These are phyloP conservation scores for Bos taurus DNA, from an alignment of 2,113 vertebrate genomes.

Conservation along the genomic window ARS-UCD2.0 NC_037328.1:149833501-149834000, in stretches of 20 bases:
- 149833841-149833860: not conserved
- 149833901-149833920: not conserved
- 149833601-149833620: not conserved
- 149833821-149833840: not conserved
- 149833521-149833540: not conserved
- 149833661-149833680: not conserved
- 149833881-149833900: not conserved
- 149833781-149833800: not conserved
- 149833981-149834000: not conserved
- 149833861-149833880: not conserved
- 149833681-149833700: not conserved
- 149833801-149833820: accelerated
- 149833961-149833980: not conserved
- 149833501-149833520: not conserved
- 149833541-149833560: not conserved
- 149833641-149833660: not conserved
- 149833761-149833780: not conserved
- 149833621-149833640: not conserved
- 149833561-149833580: not conserved
- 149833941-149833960: not conserved
- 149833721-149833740: not conserved
- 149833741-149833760: not conserved
- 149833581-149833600: not conserved
- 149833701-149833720: not conserved
- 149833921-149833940: not conserved